Evolutionary conservation across 2,113 vertebrate species (phyloP).

Genomic region (Capra hircus): DNA sequence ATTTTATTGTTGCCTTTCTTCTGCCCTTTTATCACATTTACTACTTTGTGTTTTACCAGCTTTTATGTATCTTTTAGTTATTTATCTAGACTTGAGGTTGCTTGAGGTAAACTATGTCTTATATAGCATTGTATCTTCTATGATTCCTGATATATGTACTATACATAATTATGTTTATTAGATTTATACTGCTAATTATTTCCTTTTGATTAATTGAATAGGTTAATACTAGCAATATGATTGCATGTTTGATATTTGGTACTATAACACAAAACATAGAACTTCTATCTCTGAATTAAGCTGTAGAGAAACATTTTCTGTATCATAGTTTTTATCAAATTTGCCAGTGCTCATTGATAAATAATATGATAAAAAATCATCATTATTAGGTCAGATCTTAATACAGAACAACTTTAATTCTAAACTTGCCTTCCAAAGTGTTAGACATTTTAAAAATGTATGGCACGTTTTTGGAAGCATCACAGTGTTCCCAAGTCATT

Average conservation of each 20-base stretch:
- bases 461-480: background rate
- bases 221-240: background rate
- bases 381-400: background rate
- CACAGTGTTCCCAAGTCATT: background rate
- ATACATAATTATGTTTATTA: background rate
- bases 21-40: background rate
- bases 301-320: background rate
- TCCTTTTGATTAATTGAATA: background rate
- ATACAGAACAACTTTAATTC: background rate
- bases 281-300: background rate
- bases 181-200: background rate
- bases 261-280: background rate
- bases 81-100: background rate
- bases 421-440: background rate
- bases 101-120: background rate
- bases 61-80: background rate
- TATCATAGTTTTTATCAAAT: background rate
- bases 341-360: background rate
- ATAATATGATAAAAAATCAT: background rate
- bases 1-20: background rate
- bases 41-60: background rate
- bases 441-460: background rate
- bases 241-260: background rate
- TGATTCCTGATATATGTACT: background rate
- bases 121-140: background rate